Evolutionary conservation across 2,888 invertebrate species (phyloP).

Genomic region (Andrena trimmerana): DNA sequence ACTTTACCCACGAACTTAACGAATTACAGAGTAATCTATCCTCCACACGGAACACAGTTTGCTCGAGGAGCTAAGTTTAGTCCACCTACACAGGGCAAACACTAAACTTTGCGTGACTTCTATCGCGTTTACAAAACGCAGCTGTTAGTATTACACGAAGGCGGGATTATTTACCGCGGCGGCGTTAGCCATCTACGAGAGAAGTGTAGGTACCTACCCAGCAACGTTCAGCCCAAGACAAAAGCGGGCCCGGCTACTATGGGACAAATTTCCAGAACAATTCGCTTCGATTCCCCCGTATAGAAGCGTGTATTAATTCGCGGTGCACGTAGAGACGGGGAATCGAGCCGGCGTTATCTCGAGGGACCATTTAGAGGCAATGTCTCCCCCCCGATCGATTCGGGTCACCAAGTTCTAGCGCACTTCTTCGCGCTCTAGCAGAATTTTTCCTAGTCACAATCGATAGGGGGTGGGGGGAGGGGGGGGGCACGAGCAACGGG

Average conservation of each 20-base stretch:
- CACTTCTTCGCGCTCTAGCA: background rate
- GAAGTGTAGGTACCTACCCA: no score
- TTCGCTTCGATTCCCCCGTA: constrained; percentile 13
- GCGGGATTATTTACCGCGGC: no score
- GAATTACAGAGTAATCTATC: no score
- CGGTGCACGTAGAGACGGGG: constrained; percentile 15
- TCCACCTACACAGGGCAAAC: no score
- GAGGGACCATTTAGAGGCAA: constrained; percentile 28
- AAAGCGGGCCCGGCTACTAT: constrained; percentile 28
- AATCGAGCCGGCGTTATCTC: constrained; percentile 32
- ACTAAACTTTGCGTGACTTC: no score
- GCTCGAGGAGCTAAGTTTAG: no score
- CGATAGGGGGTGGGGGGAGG: no score
- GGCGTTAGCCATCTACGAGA: no score
- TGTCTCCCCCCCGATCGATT: constrained; percentile 41
- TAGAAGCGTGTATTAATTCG: constrained; percentile 42
- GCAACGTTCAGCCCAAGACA: constrained; percentile 9
- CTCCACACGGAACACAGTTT: no score
- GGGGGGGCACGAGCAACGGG: background rate
- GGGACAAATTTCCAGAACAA: constrained; percentile 35
- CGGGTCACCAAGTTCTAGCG: background rate
- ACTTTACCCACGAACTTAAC: no score
- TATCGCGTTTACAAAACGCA: no score
- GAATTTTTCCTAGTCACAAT: background rate
- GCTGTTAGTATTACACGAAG: no score